Base-by-base conservation (phyloP, 2,888 invertebrate species). In the Miltochrista miniata region DNA sequence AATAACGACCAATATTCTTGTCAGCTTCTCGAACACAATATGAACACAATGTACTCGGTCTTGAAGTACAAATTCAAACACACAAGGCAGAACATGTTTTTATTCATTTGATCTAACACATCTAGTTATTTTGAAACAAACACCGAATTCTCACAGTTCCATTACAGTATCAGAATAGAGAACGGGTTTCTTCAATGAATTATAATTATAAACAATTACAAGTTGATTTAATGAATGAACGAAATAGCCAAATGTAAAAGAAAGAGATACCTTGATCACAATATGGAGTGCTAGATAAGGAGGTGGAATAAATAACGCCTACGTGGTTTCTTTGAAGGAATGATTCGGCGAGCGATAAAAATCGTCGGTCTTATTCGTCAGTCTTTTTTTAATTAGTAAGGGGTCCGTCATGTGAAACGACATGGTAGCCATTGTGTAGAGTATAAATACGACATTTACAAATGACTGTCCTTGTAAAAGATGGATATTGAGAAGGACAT, bases 301-400 rank as follows among this genome's bases (percentile, higher is more conserved):
- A 88, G 67, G 76, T 64, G 65, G 61, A 51, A 77, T 75, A 76
- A 81, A 83, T 70, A 83, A 89, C 91, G 90, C 90, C 90, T 90
- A 81, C 90, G 78, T 69, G 58, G 76, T 80, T 83, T 82, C 87
- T 83, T 85, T 79, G 81, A 81, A 77, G 83, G 79, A 81, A 83
- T 78, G 87, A 90, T 90, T 90, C 88, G 89, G 87, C 83, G 79
- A 79, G 83, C 79, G 91, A 91, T 91, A 88, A 89, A 89, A 90
- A 90, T 90, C 90, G 85, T 83, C 80, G 85, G 89, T 87, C 84
- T 90, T 86, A 91, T 91, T 91, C 91, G 91, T 91, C 88, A 81
- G 88, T 68, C 72, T 85, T 89, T 84, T 89, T 90, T 90, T 91
- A 90, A 90, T 90, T 91, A 89, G 84, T 82, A 80, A 87, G 87